Percentiles rank a stretch among this genome's conserved stretches.
Conservation (phyloP, 2,888 invertebrate genomes). For the Pseudanteris insignis region DNA sequence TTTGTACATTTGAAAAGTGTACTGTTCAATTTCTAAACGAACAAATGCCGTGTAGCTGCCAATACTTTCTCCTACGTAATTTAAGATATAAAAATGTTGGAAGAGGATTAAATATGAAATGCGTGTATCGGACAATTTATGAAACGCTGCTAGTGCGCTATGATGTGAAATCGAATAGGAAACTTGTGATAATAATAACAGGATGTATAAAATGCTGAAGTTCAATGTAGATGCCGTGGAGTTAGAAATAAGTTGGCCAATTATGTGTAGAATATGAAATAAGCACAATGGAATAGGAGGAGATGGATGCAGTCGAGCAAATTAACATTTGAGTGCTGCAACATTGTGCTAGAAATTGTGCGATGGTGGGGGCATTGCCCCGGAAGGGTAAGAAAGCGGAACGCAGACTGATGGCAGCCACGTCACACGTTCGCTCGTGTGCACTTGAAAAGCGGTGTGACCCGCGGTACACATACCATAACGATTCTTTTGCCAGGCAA, state of each 20-base stretch:
- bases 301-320: conserved; percentile 22
- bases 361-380: conserved; percentile 52
- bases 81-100: too few species aligned
- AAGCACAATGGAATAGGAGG: conserved; percentile 13
- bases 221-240: conserved; percentile 3
- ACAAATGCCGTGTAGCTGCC: too few species aligned
- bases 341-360: conserved; percentile 51
- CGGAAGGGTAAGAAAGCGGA: conserved; percentile 66
- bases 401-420: conserved; percentile 52
- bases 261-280: conserved; percentile 13
- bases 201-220: too few species aligned
- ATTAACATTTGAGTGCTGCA: conserved; percentile 42
- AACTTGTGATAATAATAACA: too few species aligned
- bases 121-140: too few species aligned
- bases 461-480: conserved; percentile 40
- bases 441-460: conserved; percentile 52
- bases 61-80: too few species aligned
- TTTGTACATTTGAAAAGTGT: too few species aligned
- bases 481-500: conserved; percentile 35
- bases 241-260: conserved; percentile 24
- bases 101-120: too few species aligned
- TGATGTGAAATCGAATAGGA: too few species aligned
- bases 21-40: too few species aligned
- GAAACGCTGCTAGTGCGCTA: too few species aligned
- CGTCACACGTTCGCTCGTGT: conserved; percentile 44